phyloP scores from a whole-genome alignment of 2,888 invertebrate genomes.

The Drosophila helvetica region DNA sequence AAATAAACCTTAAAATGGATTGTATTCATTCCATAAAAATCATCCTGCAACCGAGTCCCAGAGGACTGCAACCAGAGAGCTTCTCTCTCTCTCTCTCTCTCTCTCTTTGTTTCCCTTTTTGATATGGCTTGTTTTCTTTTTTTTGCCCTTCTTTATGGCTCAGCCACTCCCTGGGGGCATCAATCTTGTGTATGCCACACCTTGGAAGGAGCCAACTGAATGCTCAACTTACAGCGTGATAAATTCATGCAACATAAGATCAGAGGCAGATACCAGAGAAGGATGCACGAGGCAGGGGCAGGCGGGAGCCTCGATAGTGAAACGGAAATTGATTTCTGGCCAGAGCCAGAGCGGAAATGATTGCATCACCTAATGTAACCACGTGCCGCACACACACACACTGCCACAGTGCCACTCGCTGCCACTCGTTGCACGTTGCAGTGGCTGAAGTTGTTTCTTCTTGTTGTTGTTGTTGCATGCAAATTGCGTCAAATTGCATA shows the following conservation, averaged over 20 bases:
- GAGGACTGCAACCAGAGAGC: neutral
- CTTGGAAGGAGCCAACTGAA: neutral
- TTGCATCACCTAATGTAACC: conserved; percentile 74
- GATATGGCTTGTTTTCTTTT: too few species aligned
- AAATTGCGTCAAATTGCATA: conserved; percentile 79
- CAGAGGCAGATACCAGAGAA: neutral
- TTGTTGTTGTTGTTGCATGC: conserved; percentile 53
- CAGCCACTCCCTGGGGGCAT: neutral
- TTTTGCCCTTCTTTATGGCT: neutral
- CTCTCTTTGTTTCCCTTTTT: too few species aligned
- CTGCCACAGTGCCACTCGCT: conserved; percentile 4
- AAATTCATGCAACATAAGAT: neutral
- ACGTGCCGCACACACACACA: conserved; percentile 51
- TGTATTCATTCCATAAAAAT: neutral
- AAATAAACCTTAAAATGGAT: too few species aligned
- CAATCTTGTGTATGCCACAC: neutral
- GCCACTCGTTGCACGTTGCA: conserved; percentile 18
- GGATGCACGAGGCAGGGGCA: neutral
- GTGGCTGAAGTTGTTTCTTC: conserved; percentile 5
- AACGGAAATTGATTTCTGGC: conserved; percentile 76
- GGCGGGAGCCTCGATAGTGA: neutral
- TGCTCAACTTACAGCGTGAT: neutral
- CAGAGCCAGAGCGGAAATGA: conserved; percentile 69
- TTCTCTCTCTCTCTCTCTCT: neutral
- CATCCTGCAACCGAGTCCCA: neutral